Percentiles rank a stretch among this genome's conserved stretches.
phyloP scores from a whole-genome alignment of 2,888 invertebrate genomes.

The Desoria tigrina region DNA sequence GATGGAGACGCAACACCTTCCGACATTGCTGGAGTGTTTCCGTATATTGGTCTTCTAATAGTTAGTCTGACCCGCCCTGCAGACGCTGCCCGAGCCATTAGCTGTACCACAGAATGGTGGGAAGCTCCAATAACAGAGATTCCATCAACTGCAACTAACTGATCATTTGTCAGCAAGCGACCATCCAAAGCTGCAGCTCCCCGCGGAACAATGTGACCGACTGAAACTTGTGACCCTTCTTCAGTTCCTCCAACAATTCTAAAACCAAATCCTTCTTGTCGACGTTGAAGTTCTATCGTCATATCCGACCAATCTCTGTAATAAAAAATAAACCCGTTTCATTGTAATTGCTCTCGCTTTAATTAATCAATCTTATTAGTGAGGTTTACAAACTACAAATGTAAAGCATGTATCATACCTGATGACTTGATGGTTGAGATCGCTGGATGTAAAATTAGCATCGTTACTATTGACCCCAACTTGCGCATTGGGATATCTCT shows the following conservation, averaged over 20 bases:
- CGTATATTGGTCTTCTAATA: conserved; percentile 62
- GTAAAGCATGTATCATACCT: too few relatives aligned
- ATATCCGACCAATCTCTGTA: conserved; percentile 65
- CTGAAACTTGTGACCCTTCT: conserved; percentile 92
- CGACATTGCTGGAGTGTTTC: conserved; percentile 23
- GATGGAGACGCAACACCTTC: conserved; percentile 34
- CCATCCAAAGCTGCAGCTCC: conserved; percentile 93
- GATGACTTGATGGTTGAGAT: conserved; percentile 40
- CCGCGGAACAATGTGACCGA: conserved; percentile 94
- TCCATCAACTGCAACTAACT: conserved; percentile 91
- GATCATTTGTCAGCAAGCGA: conserved; percentile 85
- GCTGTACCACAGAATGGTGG: conserved; percentile 88
- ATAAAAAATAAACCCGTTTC: conserved; percentile 2
- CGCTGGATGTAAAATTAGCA: conserved; percentile 24
- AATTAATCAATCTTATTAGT: too few relatives aligned
- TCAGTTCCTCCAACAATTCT: conserved; percentile 97
- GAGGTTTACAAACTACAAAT: too few relatives aligned
- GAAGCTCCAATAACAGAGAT: conserved; percentile 79
- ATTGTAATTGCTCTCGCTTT: too few relatives aligned
- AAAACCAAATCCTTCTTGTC: conserved; percentile 95
- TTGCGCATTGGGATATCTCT: background rate
- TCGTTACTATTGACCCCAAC: background rate
- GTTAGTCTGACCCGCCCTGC: conserved; percentile 83
- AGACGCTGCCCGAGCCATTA: conserved; percentile 85
- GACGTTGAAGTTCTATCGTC: conserved; percentile 79